A percentile compares a stretch with the other conserved stretches of the same genome.
phyloP scores from a whole-genome alignment of 2,797 vertebrate genomes.

The Tympanoctomys barrerae region DNA sequence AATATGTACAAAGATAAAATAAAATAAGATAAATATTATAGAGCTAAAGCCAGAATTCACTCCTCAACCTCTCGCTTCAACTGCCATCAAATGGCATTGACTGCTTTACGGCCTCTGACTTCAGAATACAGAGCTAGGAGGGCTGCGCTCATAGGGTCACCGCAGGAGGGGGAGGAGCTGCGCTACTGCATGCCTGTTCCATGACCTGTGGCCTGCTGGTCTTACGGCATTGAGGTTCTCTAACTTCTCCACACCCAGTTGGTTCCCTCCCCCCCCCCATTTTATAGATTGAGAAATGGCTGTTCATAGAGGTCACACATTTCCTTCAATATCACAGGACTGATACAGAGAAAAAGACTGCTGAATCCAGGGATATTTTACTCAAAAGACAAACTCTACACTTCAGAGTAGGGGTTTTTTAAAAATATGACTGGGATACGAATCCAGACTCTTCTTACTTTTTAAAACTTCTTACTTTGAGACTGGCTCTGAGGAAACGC shows the following conservation, averaged over 20 bases:
- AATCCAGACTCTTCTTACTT: background rate
- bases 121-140: background rate
- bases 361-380: background rate
- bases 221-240: background rate
- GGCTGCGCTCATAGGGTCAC: background rate
- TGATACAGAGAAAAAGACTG: background rate
- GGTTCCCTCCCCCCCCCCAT: background rate
- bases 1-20: no score
- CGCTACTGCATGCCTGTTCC: background rate
- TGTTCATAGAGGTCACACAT: background rate
- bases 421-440: no score
- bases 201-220: background rate
- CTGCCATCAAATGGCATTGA: background rate
- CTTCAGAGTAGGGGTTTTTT: background rate
- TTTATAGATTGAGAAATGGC: background rate
- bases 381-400: background rate
- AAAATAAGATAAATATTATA: background rate
- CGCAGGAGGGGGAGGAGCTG: rapidly evolving
- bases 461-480: background rate
- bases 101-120: background rate
- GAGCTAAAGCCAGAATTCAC: background rate
- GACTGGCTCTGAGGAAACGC: background rate
- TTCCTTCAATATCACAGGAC: background rate
- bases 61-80: background rate
- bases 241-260: background rate